A percentile compares a stretch with the other conserved stretches of the same genome.
phyloP scores from a whole-genome alignment of 2,888 invertebrate genomes.

The Salticus scenicus region DNA sequence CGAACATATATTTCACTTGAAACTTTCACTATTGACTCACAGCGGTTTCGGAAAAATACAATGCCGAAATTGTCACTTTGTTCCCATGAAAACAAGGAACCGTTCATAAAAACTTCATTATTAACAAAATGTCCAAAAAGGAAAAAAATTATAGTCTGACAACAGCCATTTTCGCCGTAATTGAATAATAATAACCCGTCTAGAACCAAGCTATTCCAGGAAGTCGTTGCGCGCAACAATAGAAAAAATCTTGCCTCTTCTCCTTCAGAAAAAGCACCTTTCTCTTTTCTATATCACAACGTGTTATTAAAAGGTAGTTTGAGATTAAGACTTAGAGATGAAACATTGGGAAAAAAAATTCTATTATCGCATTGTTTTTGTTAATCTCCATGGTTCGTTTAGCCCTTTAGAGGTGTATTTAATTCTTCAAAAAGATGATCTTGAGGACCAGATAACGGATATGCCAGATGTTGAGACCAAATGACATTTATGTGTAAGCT shows the following conservation, averaged over 20 bases:
- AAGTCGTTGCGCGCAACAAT: neutral
- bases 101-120: neutral
- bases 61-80: too few relatives aligned
- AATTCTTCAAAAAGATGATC: neutral
- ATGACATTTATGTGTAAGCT: neutral
- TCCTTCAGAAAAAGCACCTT: neutral
- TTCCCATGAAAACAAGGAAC: too few relatives aligned
- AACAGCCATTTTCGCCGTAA: neutral
- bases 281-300: neutral
- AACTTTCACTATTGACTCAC: too few relatives aligned
- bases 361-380: neutral
- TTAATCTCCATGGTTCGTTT: neutral
- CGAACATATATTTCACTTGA: too few relatives aligned
- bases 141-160: neutral
- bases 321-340: neutral
- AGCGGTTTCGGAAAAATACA: too few relatives aligned
- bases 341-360: neutral
- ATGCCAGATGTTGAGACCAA: neutral
- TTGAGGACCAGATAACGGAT: neutral
- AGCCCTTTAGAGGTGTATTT: neutral
- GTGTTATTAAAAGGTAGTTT: conserved; percentile 10
- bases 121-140: neutral
- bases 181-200: conserved; percentile 19
- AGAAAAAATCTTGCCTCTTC: neutral
- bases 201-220: neutral